Evolutionary conservation across 2,797 vertebrate genomes (phyloP), one percentile per base, ranked within the genome.

Genomic region (Sardinella longiceps): DNA sequence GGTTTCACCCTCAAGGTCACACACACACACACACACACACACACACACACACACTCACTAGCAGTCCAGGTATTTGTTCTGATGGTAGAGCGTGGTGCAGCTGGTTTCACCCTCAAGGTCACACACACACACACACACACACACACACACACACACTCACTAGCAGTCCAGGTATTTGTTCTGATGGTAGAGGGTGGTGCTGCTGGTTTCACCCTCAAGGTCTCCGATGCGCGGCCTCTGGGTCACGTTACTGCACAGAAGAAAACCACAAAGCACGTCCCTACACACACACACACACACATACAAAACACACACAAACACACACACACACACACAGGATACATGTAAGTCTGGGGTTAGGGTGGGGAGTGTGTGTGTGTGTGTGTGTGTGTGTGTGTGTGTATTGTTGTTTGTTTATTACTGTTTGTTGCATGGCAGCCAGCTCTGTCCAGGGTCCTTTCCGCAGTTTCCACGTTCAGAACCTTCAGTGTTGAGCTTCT

Each of bases 361-460:
- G 28, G 33, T 11, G 10, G 48, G 30, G 43, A 43, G 58, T 28
- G 60, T 66, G 25, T 66, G 60, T 80, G 50, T 80, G 63, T 82
- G 63, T 50, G 53, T 43, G 30, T 81, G 58, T 81, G 77, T 81
- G 53, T 66, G 74, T 80, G 82, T 66, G 74, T 80, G 11, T 25
- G 66, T 53, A 46, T 60, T 20, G 39, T 10, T 50, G 70, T 6
- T 28, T n/a, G n/a, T n/a, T n/a, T n/a, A n/a, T 97, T 92, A 99
- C 98, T 97, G 98, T 90, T 99, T 99, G 94, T 94, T 97, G 94
- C 98, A 99, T 88, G 96, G 97, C 83, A 97, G 90, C 98, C 98
- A 99, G 91, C 94, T 95, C 14, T 93, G 95, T 2, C 96, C 96
- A 6, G 92, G 20, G 85, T 97, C 96, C 1, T 93, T 95, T 30